These are phyloP conservation scores for Leptinotarsa undecemlineata DNA, from an alignment of 1,140 invertebrate species.

Conservation along the genomic window DNA sequence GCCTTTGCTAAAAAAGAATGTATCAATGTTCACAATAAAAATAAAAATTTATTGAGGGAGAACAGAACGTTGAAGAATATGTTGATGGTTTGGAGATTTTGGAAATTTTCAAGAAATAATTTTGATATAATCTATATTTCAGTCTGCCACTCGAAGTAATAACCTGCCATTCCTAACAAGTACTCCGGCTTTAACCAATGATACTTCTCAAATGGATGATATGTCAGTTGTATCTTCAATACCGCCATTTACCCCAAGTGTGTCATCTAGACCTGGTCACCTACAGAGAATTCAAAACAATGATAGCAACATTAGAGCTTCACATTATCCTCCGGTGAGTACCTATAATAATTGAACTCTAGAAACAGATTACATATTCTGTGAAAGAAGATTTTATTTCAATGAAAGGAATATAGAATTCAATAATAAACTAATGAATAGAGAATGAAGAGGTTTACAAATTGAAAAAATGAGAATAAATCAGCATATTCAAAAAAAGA, in stretches of 20 bases:
- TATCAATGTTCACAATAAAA: constrained; percentile 31
- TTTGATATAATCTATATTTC: constrained; percentile 2
- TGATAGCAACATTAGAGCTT: neutral
- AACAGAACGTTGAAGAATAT: constrained; percentile 37
- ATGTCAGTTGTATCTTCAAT: constrained; percentile 17
- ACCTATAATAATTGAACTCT: too few relatives aligned
- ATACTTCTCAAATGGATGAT: constrained; percentile 15
- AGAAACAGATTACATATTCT: too few relatives aligned
- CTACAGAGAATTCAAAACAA: neutral
- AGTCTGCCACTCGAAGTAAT: neutral
- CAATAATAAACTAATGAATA: too few relatives aligned
- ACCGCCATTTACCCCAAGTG: constrained; percentile 10
- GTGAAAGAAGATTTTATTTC: too few relatives aligned
- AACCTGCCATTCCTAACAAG: constrained; percentile 24
- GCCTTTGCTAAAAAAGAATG: constrained; percentile 41
- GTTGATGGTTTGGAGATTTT: constrained; percentile 35
- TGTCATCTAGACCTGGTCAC: constrained; percentile 12
- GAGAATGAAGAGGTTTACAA: too few relatives aligned
- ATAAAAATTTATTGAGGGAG: constrained; percentile 39
- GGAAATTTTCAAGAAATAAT: neutral
- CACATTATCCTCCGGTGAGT: neutral
- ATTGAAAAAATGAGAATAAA: too few relatives aligned
- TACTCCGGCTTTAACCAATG: constrained; percentile 25
- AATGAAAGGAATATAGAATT: too few relatives aligned
- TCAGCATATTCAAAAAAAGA: too few relatives aligned